A percentile compares a stretch with the other conserved stretches of the same genome.
Evolutionary conservation across 2,113 vertebrate genomes (phyloP).

Genomic region (Poecile atricapillus): DNA sequence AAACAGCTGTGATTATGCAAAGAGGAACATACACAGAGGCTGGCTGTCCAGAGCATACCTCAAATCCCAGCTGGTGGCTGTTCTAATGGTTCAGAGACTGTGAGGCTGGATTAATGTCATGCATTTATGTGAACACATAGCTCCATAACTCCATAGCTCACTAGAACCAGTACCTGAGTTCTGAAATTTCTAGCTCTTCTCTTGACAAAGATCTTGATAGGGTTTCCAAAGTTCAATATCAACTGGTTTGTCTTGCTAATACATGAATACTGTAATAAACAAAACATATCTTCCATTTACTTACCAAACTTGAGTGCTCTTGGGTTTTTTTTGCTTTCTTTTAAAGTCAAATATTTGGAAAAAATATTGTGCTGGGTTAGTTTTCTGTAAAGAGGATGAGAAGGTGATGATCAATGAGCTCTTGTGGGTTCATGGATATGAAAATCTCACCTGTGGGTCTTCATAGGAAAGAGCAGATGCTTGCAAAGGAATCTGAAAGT

Average conservation of each 20-base stretch:
- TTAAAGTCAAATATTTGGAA: background rate
- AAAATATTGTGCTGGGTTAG: background rate
- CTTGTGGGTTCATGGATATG: background rate
- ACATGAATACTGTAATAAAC: background rate
- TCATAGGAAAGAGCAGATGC: background rate
- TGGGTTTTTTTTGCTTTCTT: background rate
- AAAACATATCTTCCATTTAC: background rate
- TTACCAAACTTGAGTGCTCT: background rate
- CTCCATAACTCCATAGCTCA: rapidly evolving
- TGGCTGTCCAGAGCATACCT: background rate
- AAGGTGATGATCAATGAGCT: background rate
- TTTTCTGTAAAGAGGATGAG: background rate
- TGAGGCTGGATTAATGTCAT: background rate
- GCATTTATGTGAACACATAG: background rate
- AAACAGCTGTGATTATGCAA: background rate
- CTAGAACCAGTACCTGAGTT: background rate
- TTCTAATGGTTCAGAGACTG: background rate
- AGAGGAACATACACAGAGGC: background rate
- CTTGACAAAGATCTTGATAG: background rate
- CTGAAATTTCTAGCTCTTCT: background rate
- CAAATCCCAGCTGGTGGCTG: background rate
- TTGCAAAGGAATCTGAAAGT: background rate
- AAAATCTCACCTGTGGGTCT: background rate
- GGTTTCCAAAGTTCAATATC: background rate
- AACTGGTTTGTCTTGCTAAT: background rate